These are phyloP conservation scores for Mycetomoellerius zeteki DNA, from an alignment of 1,140 invertebrate genomes.

Conservation along the genomic window DNA sequence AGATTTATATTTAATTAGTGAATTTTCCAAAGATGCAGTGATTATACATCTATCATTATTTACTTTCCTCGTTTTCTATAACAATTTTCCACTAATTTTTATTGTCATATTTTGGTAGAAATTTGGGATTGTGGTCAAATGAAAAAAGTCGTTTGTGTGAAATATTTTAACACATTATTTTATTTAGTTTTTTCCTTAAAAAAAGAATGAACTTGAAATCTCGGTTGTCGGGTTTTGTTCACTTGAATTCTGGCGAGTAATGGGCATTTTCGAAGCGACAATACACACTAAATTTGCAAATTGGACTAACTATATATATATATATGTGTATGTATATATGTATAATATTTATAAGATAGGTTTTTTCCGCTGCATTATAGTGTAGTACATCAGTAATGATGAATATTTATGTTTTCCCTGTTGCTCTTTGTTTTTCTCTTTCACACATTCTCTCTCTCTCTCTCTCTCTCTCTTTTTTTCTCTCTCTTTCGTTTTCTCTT, in stretches of 20 bases:
- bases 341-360: conserved; percentile 82
- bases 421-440: conserved; percentile 46
- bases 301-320: conserved; percentile 85
- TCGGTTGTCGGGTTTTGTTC: conserved; percentile 78
- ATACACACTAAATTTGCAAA: conserved; percentile 86
- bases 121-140: conserved; percentile 4
- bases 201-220: conserved; percentile 86
- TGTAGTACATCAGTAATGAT: conserved; percentile 84
- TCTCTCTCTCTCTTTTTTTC: conserved; percentile 25
- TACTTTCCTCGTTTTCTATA: background rate
- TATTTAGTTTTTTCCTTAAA: conserved; percentile 83
- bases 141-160: conserved; percentile 36
- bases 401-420: conserved; percentile 78
- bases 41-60: background rate
- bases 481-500: conserved; percentile 44
- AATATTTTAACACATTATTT: conserved; percentile 84
- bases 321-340: conserved; percentile 80
- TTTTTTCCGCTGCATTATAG: conserved; percentile 78
- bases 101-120: background rate
- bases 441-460: conserved; percentile 45
- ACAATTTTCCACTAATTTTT: conserved; percentile 2
- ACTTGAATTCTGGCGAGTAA: conserved; percentile 84
- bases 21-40: background rate
- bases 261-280: conserved; percentile 85
- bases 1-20: too few relatives aligned